Evolutionary conservation across 2,888 invertebrate genomes (phyloP).

Genomic region (Trachelus tabidus): DNA sequence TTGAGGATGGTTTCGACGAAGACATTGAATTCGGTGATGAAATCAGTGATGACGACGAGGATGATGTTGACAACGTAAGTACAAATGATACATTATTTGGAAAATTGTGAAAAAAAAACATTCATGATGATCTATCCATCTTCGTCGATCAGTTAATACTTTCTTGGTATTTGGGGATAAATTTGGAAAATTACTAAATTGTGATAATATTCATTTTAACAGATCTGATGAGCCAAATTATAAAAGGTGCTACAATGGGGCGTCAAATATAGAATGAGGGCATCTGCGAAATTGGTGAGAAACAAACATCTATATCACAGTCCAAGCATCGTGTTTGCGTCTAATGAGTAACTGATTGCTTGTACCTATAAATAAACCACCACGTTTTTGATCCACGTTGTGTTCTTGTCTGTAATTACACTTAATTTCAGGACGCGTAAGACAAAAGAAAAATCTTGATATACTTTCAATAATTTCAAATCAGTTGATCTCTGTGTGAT

Average conservation of each 20-base stretch:
- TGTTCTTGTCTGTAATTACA: conserved; percentile 38
- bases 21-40: conserved; percentile 97
- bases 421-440: background rate
- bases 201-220: conserved; percentile 19
- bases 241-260: conserved; percentile 18
- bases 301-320: background rate
- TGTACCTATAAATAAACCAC: conserved; percentile 56
- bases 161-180: background rate
- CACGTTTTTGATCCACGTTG: conserved; percentile 43
- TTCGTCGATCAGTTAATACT: background rate
- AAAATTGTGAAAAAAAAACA: background rate
- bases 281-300: conserved; percentile 3
- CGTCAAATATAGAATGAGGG: conserved; percentile 19
- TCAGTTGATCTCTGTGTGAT: background rate
- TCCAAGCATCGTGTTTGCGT: conserved; percentile 31
- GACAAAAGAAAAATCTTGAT: background rate
- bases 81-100: background rate
- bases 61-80: conserved; percentile 68
- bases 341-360: conserved; percentile 44
- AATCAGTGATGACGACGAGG: conserved; percentile 91
- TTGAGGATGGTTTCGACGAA: conserved; percentile 94
- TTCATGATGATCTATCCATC: background rate
- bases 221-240: conserved; percentile 53
- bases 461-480: background rate
- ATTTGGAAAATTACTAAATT: background rate